Base-by-base conservation (phyloP, 2,888 invertebrate genomes). In the Tenthredo scrophulariae region DNA sequence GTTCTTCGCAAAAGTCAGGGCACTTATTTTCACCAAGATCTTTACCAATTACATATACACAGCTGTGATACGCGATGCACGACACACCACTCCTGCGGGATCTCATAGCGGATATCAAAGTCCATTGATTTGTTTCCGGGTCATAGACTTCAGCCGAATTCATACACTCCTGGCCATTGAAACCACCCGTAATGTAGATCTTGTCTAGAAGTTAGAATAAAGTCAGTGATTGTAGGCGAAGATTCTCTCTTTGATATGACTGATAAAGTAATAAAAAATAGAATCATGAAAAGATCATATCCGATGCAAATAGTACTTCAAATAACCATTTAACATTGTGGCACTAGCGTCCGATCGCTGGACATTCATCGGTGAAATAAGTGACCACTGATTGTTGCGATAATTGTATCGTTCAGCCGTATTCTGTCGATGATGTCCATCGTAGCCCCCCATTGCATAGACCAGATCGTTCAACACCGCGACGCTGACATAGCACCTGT, bases 261-360 rank as follows among this genome's bases (percentile, higher is more conserved):
- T 22, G 37, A 62, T 80, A 18, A 40, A 40, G 33, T 84, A 43
- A 70, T 33, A 29, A 15, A 2, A 50, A 18, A 62, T 84, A 58
- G n/a, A 58, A 58, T 58, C n/a, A 58, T 3, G 22, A 9, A 62
- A 26, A 7, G 62, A 62, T 62, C 3, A 62, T 9, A 9, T 62
- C 26, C 58, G 15, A 22, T 74, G 72, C 43, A 70, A 85, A 89
- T 13, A 74, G 26, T 37, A 72, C 9, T 33, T 40, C 26, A 18
- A 80, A 37, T 90, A 91, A 95, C 97, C 97, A 87, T 97, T 96
- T 46, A 98, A 93, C 0, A 97, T 96, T n/a, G 98, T 97, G 4
- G 98, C 97, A 91, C 97, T 97, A 0, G 98, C 98, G 92, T 99
- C 98, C 33, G 98, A 98, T 88, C 98, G 94, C 91, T 97, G 97